Evolutionary conservation across 2,797 vertebrate genomes (phyloP).

Genomic region (Diplodus puntazzo): DNA sequence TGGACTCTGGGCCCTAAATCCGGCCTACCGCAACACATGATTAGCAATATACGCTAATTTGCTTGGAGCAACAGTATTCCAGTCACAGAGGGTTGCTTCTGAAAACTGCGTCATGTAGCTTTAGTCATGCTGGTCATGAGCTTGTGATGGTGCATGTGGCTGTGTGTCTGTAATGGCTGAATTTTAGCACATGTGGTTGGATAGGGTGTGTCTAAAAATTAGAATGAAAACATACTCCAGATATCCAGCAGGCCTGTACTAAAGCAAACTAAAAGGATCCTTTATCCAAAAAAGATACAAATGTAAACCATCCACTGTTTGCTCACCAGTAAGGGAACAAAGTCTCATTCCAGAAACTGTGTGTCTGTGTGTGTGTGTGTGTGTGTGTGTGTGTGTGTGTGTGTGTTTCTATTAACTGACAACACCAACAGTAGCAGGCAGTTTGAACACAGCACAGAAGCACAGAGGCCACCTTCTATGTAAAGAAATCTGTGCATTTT

Average conservation of each 20-base stretch:
- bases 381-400: conserved; percentile 2
- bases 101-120: conserved; percentile 55
- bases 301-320: conserved; percentile 52
- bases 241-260: neutral
- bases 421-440: neutral
- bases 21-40: conserved; percentile 27
- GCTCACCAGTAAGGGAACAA: conserved; percentile 57
- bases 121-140: conserved; percentile 69
- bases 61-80: conserved; percentile 35
- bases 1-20: conserved; percentile 23
- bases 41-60: conserved; percentile 31
- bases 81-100: conserved; percentile 19
- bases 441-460: conserved; percentile 37
- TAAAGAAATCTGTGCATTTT: neutral
- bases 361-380: conserved; percentile 21
- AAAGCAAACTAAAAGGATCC: conserved; percentile 12
- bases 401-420: conserved; percentile 34
- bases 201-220: conserved; percentile 16
- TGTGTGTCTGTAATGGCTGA: conserved; percentile 35
- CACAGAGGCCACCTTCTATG: neutral
- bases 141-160: conserved; percentile 38
- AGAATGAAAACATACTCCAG: neutral
- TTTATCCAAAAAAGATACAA: conserved; percentile 34
- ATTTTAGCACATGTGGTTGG: conserved; percentile 1
- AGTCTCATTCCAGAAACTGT: conserved; percentile 50